Evolutionary conservation across 2,113 vertebrate genomes (phyloP).

Genomic region (Phodopus roborovskii): DNA sequence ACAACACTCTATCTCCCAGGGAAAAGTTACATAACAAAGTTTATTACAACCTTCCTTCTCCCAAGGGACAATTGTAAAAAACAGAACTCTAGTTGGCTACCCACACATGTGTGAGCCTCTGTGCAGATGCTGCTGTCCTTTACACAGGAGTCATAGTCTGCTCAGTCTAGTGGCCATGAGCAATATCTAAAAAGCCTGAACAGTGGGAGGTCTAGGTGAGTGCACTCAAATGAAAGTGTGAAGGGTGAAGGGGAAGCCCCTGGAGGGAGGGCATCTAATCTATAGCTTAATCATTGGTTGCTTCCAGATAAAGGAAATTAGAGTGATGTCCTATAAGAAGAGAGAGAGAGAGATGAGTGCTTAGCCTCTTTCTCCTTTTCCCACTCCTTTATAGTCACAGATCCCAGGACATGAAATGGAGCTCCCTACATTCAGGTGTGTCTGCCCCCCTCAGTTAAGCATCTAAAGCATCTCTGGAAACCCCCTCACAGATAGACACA

Average conservation of each 20-base stretch:
- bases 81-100: too few species aligned
- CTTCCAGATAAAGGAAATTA: not conserved
- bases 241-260: not conserved
- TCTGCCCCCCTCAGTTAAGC: too few species aligned
- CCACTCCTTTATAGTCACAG: too few species aligned
- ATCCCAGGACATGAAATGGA: not conserved
- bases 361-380: not conserved
- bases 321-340: not conserved
- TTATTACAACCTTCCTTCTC: not conserved
- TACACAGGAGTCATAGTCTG: not conserved
- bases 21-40: not conserved
- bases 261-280: not conserved
- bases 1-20: not conserved
- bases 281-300: rapidly evolving
- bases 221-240: not conserved
- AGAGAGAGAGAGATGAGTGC: not conserved
- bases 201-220: rapidly evolving
- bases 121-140: not conserved
- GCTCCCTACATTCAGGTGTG: not conserved
- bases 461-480: too few species aligned
- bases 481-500: not conserved
- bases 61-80: not conserved
- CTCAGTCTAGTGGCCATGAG: rapidly evolving
- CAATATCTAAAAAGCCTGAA: not conserved
- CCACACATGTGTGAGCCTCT: rapidly evolving